Base-by-base conservation (phyloP, 2,888 invertebrate genomes). In the Griposia aprilina region DNA sequence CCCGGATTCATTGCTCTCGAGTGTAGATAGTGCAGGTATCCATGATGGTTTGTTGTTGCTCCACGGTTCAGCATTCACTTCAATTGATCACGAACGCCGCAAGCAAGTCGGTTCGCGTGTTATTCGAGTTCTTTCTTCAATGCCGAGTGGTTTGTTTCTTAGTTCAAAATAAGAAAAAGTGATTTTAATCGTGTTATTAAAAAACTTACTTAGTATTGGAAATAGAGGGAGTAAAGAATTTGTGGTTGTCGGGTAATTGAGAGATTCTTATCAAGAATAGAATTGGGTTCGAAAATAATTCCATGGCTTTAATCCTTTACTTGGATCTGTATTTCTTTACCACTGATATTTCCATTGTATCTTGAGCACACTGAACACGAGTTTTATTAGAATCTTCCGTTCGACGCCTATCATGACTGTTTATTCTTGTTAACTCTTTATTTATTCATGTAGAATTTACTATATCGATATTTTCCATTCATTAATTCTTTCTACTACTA, bases 71-170 rank as follows among this genome's bases (percentile, higher is more conserved):
- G 57, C 71, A 74, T 82, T 79, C 73, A 84, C 82, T 84, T 70
- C 84, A 78, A 84, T 86, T 82, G 86, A 86, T 84, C 86, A 78
- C 74, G 71, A 69, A 70, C 66, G 60, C 66, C 62, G 57, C 77
- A 26, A 85, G 78, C 45, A 15, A 76, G 26, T 45, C 36, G 50
- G 62, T 69, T 71, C 20, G 63, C 62, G 74, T 77, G 77, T 60
- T 72, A 78, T 81, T 79, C 70, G 69, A 86, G 74, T 85, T 77
- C 50, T 81, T 41, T 71, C 15, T 41, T 11, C 59, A 71, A 76
- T 50, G 23, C 55, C 30, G 23, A 76, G 66, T 69, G 62, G 67
- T 68, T 63, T 74, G 65, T 83, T 74, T 69, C 74, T 55, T 57
- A 45, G 36, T 66, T 65, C 10, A 63, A 59, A 75, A 69, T 20